Evolutionary conservation across 2,797 vertebrate species (phyloP).

Genomic region (Anomalospiza imberbis): DNA sequence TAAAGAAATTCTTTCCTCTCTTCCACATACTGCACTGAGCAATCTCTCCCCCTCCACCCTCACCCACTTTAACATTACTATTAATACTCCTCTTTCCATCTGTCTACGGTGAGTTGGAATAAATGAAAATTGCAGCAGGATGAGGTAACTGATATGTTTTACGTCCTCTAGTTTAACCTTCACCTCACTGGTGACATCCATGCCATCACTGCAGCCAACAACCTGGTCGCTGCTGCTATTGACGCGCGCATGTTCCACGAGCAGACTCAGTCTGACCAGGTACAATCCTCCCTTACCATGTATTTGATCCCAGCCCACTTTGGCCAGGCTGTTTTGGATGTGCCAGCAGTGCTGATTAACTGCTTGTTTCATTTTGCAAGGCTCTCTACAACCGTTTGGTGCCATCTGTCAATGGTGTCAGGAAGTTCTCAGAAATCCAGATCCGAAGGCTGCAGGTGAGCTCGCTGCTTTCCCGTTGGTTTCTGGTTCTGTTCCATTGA

Average conservation of each 20-base stretch:
- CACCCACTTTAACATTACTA: slow-evolving; percentile 41
- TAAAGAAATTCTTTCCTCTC: slow-evolving; percentile 41
- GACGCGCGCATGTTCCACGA: slow-evolving; percentile 97
- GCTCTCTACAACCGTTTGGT: slow-evolving; percentile 94
- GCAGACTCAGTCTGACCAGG: slow-evolving; percentile 92
- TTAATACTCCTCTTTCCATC: slow-evolving; percentile 55
- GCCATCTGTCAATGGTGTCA: slow-evolving; percentile 82
- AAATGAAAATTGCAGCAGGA: slow-evolving; percentile 36
- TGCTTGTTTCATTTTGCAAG: slow-evolving; percentile 67
- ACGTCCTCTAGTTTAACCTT: slow-evolving; percentile 91
- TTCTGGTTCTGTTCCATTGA: background rate
- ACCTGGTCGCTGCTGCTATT: slow-evolving; percentile 92
- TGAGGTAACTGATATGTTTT: slow-evolving; percentile 24
- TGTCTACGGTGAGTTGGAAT: slow-evolving; percentile 43
- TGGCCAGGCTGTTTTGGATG: background rate
- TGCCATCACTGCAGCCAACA: slow-evolving; percentile 97
- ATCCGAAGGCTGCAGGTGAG: slow-evolving; percentile 87
- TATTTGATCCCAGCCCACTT: background rate
- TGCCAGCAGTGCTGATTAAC: background rate
- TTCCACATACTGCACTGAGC: slow-evolving; percentile 33
- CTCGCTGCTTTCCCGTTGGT: background rate
- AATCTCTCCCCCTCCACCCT: slow-evolving; percentile 50
- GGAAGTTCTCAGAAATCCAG: slow-evolving; percentile 91
- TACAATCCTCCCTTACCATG: background rate
- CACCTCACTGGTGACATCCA: slow-evolving; percentile 99